phyloP scores from a whole-genome alignment of 2,888 invertebrate genomes.

The Tipula confusa region DNA sequence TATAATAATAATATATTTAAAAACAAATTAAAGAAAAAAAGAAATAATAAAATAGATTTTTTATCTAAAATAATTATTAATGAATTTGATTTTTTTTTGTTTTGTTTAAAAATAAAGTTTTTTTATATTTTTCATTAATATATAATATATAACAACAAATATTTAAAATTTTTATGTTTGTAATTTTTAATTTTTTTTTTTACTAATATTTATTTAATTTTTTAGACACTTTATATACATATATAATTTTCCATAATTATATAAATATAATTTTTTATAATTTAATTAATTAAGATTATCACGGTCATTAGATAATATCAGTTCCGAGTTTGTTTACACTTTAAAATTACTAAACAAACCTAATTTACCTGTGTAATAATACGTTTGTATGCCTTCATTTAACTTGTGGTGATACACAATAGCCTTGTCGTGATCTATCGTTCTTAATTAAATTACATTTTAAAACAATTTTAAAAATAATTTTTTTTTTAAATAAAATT shows the following conservation, averaged over 20 bases:
- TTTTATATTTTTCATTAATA: background rate
- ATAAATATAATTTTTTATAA: background rate
- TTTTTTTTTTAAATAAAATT: background rate
- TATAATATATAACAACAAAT: slow-evolving; percentile 13
- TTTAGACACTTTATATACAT: background rate
- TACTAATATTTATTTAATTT: background rate
- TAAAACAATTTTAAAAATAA: background rate
- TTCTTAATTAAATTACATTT: background rate
- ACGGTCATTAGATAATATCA: background rate
- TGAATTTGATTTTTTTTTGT: background rate
- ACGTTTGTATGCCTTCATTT: background rate
- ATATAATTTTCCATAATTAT: background rate
- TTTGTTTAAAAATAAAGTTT: background rate
- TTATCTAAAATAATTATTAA: background rate
- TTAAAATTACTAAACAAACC: background rate
- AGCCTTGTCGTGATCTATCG: background rate
- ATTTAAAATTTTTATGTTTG: slow-evolving; percentile 6
- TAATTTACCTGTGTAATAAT: background rate
- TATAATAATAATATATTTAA: background rate
- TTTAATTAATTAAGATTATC: slow-evolving; percentile 9
- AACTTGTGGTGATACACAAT: background rate
- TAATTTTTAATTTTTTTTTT: background rate
- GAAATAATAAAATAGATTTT: background rate
- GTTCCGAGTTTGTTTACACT: background rate
- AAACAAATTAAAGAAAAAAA: background rate